Base-by-base conservation (phyloP, 2,888 invertebrate genomes). In the Rhyacophila evoluta region DNA sequence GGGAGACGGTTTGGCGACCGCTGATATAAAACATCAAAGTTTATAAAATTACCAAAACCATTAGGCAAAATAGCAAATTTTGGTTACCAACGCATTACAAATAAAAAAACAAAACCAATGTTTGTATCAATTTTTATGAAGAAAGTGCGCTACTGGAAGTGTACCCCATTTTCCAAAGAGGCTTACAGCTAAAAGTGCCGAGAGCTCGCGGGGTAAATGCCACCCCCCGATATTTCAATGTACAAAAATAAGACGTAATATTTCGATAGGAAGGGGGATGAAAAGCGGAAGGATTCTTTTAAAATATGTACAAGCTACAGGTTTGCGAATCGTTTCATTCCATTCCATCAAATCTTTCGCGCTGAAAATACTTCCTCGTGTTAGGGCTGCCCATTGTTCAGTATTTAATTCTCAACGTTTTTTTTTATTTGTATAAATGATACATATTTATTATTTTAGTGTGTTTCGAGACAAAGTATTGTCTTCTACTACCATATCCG, bases 291-390 rank as follows among this genome's bases (percentile, higher is more conserved):
- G 41, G 19, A 41, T 4, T 33, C n/a, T 33, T 33, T 33, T 33
- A 33, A 33, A 41, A 41, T 15, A 15, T 15, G 41, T 41, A 70
- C 70, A 70, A 27, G 27, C 29, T 36, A 69, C 69, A 69, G 69
- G 69, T 69, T 15, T 15, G 55, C 19, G 19, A 12, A 55, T 12
- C 55, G 8, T 25, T 8, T 55, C 15, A 55, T 19, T 25, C 11
- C 55, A 25, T 19, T 19, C 19, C 25, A 25, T 55, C 25, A 55
- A 55, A 55, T 15, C 11, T 68, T 68, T 11, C 19, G 27, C n/a
- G 68, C n/a, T 11, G 68, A 25, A 15, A 72, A 72, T 33, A 1
- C 12, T 70, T 19, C 70, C 15, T 10, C 12, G 10, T 1, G 19
- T 19, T 37, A 33, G 8, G 12, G 74, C n/a, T n/a, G n/a, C n/a